These are phyloP conservation scores for Malthinus flaveolus DNA, from an alignment of 2,888 invertebrate species.

Conservation along the genomic window DNA sequence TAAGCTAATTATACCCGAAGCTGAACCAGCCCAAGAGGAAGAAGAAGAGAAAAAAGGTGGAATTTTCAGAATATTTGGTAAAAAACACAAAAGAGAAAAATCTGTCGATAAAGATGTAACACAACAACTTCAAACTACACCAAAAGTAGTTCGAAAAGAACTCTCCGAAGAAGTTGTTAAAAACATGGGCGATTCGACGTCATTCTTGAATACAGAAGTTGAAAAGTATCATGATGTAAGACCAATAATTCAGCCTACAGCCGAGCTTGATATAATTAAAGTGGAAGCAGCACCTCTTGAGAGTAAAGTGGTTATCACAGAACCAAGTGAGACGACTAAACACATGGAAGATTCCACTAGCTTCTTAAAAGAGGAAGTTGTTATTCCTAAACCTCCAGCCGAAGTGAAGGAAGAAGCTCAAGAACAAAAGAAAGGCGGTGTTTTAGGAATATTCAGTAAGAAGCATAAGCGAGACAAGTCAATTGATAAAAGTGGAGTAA, in stretches of 20 bases:
- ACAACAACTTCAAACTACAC: constrained; percentile 9
- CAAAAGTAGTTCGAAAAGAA: background rate
- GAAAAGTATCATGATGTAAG: constrained; percentile 43
- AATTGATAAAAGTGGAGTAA: background rate
- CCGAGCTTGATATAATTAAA: background rate
- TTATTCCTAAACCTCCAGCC: constrained; percentile 16
- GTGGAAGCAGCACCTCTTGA: background rate
- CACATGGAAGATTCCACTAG: constrained; percentile 31
- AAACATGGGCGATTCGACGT: constrained; percentile 41
- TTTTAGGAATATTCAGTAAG: constrained; percentile 34
- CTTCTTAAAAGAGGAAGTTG: constrained; percentile 33
- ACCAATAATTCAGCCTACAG: constrained; percentile 17
- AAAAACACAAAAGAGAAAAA: constrained; percentile 33
- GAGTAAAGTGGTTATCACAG: background rate
- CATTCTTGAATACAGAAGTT: constrained; percentile 43
- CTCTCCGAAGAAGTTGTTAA: constrained; percentile 33
- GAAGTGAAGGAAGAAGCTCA: background rate
- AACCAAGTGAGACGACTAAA: background rate
- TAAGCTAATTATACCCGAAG: constrained; percentile 3
- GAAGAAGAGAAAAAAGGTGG: constrained; percentile 27
- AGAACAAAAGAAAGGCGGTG: constrained; percentile 20
- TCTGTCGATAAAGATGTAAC: constrained; percentile 3
- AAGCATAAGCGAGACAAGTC: constrained; percentile 27
- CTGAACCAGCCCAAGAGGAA: constrained; percentile 4
- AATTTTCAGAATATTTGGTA: constrained; percentile 36